phyloP scores from a whole-genome alignment of 2,797 vertebrate genomes.

The Alauda arvensis region DNA sequence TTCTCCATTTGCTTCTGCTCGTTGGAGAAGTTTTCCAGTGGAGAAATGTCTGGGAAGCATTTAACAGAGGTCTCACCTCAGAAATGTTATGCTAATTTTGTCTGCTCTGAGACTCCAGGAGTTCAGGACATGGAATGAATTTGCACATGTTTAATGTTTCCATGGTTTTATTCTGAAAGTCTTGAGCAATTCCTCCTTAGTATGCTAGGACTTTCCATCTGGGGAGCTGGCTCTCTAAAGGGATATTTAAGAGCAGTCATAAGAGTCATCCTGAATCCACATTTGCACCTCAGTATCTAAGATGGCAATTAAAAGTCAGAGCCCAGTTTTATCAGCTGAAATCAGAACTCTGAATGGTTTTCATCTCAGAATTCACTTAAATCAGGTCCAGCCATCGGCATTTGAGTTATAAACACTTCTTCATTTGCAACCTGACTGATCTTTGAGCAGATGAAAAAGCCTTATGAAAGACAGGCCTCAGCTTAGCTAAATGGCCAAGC shows the following conservation, averaged over 20 bases:
- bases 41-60: constrained; percentile 18
- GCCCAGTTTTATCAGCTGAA: constrained; percentile 1
- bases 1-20: constrained; percentile 27
- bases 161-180: background rate
- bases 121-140: background rate
- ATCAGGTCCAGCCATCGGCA: background rate
- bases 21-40: constrained; percentile 1
- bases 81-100: constrained; percentile 2
- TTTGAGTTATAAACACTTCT: background rate
- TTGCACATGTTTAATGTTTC: background rate
- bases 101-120: background rate
- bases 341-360: background rate
- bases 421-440: constrained; percentile 1
- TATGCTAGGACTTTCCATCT: background rate
- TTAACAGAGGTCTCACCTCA: constrained; percentile 24
- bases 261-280: background rate
- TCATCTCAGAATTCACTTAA: constrained; percentile 7
- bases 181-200: background rate
- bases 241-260: background rate
- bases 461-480: background rate
- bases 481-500: background rate
- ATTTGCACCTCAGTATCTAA: background rate
- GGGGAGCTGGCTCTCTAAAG: background rate
- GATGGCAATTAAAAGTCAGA: background rate
- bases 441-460: background rate